Evolutionary conservation across 1,140 invertebrate genomes (phyloP).

Genomic region (Aphelenchoides besseyi): DNA sequence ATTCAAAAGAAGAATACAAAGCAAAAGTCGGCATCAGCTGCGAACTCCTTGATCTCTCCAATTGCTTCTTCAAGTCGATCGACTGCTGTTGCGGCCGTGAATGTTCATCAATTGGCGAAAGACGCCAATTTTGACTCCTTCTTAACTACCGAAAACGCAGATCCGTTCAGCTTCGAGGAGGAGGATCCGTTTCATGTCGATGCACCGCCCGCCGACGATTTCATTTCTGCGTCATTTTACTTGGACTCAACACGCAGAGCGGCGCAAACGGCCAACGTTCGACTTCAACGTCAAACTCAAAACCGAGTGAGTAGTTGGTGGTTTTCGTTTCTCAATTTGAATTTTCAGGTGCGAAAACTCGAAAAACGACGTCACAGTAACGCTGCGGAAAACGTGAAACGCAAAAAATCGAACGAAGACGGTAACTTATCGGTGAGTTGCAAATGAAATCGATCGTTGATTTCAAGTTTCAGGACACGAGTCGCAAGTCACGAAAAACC

Average conservation of each 20-base stretch:
- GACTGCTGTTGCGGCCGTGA: not conserved
- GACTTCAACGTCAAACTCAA: not conserved
- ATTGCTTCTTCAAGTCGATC: no score
- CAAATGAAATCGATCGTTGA: not conserved
- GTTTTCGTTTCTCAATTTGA: not conserved
- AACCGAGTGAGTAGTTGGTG: not conserved
- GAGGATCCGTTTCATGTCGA: constrained; percentile 2
- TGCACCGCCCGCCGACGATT: not conserved
- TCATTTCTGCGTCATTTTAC: not conserved
- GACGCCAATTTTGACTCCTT: not conserved
- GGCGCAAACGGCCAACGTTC: not conserved
- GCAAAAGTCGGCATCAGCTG: no score
- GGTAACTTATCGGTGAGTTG: not conserved
- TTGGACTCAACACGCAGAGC: not conserved
- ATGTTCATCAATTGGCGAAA: not conserved
- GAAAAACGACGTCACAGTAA: not conserved
- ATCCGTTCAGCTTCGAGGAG: constrained; percentile 1
- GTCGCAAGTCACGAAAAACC: no score
- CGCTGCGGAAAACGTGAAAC: not conserved
- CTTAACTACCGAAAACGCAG: not conserved
- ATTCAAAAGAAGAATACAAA: no score
- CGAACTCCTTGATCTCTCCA: no score
- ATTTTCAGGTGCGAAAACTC: not conserved
- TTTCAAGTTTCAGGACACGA: no score
- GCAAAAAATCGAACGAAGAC: not conserved